Evolutionary conservation across 2,797 vertebrate genomes (phyloP).

Genomic region (Myotis vivesi): DNA sequence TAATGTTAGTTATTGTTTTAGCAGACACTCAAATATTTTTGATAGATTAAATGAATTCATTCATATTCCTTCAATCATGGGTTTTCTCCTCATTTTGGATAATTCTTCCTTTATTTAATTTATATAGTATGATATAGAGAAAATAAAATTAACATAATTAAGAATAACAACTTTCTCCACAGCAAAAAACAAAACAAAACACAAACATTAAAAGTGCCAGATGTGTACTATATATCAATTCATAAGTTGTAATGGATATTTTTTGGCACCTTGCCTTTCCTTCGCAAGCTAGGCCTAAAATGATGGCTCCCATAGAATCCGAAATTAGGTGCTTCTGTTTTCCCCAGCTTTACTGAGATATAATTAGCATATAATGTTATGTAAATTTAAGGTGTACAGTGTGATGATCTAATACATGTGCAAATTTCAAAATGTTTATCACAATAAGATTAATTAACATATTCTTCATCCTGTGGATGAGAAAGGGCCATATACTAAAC

Average conservation of each 20-base stretch:
- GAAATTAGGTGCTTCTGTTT: background rate
- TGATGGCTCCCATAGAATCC: background rate
- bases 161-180: background rate
- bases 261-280: background rate
- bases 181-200: background rate
- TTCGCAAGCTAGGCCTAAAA: background rate
- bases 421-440: background rate
- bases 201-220: background rate
- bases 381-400: background rate
- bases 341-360: background rate
- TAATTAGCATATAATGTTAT: background rate
- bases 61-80: background rate
- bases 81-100: background rate
- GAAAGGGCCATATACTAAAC: background rate
- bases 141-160: background rate
- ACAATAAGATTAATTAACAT: background rate
- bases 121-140: background rate
- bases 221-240: background rate
- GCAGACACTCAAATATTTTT: background rate
- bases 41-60: background rate
- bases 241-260: background rate
- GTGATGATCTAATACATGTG: background rate
- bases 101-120: slow-evolving; percentile 16
- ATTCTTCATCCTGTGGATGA: background rate
- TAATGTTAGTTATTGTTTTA: background rate